Conservation (phyloP, 2,113 vertebrate genomes). For the Oncorhynchus nerka region DNA sequence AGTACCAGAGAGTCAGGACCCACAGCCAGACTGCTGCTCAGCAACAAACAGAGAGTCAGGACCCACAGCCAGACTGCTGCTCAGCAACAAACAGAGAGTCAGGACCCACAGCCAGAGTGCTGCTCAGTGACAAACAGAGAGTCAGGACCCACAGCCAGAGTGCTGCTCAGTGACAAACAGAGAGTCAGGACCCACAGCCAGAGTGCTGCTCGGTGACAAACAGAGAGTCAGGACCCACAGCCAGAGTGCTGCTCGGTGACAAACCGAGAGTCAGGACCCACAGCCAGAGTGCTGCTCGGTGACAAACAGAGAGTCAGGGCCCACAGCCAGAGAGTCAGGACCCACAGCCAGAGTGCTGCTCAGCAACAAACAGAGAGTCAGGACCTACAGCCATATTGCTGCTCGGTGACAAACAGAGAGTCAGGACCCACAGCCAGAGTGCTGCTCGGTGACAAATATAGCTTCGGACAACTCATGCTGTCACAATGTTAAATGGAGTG, state of each 20-base stretch:
- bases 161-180: not conserved
- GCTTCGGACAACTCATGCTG: not conserved
- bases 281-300: too few species aligned
- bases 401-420: constrained; percentile 14
- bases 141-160: too few species aligned
- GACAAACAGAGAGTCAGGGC: not conserved
- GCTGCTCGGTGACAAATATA: too few species aligned
- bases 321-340: constrained; percentile 7
- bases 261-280: not conserved
- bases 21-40: constrained; percentile 24
- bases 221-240: not conserved
- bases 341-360: constrained; percentile 21
- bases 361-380: constrained; percentile 11
- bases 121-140: constrained; percentile 8
- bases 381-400: not conserved
- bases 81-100: constrained; percentile 2
- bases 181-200: constrained; percentile 11
- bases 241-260: not conserved
- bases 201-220: constrained; percentile 19
- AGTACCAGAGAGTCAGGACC: not conserved
- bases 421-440: too few species aligned
- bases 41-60: constrained; percentile 8
- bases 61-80: constrained; percentile 3
- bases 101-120: too few species aligned
- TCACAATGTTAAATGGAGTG: not conserved